Conservation (phyloP, 2,888 invertebrate species). For the Hypomecis punctinalis region DNA sequence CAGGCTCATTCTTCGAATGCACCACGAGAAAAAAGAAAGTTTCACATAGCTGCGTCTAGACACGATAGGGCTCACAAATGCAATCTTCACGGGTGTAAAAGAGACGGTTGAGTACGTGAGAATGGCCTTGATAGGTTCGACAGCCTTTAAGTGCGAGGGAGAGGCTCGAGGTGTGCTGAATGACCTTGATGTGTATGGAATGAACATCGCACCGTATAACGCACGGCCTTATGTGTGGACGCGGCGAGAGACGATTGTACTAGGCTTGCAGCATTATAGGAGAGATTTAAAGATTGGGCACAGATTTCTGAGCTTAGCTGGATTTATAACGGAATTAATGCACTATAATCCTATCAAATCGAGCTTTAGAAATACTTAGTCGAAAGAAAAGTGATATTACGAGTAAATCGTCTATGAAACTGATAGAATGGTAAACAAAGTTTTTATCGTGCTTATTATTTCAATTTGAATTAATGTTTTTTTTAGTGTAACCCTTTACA, state of each 20-base stretch:
- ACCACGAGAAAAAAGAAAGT: conserved; percentile 76
- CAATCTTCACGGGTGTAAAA: conserved; percentile 54
- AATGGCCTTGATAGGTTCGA: neutral
- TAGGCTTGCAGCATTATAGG: conserved; percentile 65
- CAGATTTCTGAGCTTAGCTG: neutral
- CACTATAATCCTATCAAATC: neutral
- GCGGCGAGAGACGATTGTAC: conserved; percentile 71
- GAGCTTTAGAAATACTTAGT: no score
- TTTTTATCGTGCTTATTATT: no score
- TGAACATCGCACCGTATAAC: conserved; percentile 66
- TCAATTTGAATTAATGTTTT: no score
- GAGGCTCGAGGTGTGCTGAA: conserved; percentile 1
- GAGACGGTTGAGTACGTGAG: conserved; percentile 66
- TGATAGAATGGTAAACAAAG: no score
- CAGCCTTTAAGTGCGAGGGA: conserved; percentile 5
- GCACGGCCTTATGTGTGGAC: conserved; percentile 37
- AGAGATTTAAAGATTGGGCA: neutral
- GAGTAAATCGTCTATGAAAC: no score
- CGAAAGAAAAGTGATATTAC: no score
- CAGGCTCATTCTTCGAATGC: conserved; percentile 55
- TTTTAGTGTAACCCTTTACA: no score
- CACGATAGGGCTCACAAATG: conserved; percentile 51
- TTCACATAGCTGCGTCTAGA: conserved; percentile 65
- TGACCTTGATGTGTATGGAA: conserved; percentile 79
- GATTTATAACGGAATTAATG: no score